Base-by-base conservation (phyloP, 2,888 invertebrate genomes). In the Drosophila atripex region DNA sequence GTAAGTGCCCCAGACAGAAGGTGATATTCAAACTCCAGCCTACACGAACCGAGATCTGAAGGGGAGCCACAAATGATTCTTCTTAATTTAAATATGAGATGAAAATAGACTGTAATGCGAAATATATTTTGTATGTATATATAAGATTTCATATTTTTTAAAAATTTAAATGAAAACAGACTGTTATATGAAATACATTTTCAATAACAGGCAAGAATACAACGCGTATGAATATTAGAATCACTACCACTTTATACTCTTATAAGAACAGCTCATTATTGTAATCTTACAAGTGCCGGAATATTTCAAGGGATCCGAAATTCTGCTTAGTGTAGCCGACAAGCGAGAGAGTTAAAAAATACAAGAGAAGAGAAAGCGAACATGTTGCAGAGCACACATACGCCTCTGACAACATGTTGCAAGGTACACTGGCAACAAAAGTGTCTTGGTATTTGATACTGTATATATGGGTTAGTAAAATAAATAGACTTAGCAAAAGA, bases 21-120 rank as follows among this genome's bases (percentile, higher is more conserved):
- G 16, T 60, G 53, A 60, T 59, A 43, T 35, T 57, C 52, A 63
- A 23, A 61, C 74, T 77, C 70, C 77, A 77, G 60, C 64, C 61
- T 6, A 52, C 52, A 35, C 35, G 7, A 35, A 35, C 35, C 2
- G 35, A 35, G 35, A 35, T 6, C 35, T 7, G n/a, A 35, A n/a
- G n/a, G 35, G n/a, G 35, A n/a, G 32, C 35, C 2, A 14, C 5
- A 35, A n/a, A 35, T 14, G 2, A 14, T n/a, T n/a, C 1, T n/a
- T 35, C n/a, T 35, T 2, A n/a, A 32, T 32, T 32, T 32, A 32
- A 12, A 32, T 12, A 32, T 9, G 28, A 7, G 9, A 28, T 28
- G 28, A 28, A 28, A 1, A 28, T 28, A 28, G 9, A 28, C 9
- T 2, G 9, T 32, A 32, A 32, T 32, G 12, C 3, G 5, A 32